Evolutionary conservation across 2,888 invertebrate genomes (phyloP).

Genomic region (Xylophagus ater): DNA sequence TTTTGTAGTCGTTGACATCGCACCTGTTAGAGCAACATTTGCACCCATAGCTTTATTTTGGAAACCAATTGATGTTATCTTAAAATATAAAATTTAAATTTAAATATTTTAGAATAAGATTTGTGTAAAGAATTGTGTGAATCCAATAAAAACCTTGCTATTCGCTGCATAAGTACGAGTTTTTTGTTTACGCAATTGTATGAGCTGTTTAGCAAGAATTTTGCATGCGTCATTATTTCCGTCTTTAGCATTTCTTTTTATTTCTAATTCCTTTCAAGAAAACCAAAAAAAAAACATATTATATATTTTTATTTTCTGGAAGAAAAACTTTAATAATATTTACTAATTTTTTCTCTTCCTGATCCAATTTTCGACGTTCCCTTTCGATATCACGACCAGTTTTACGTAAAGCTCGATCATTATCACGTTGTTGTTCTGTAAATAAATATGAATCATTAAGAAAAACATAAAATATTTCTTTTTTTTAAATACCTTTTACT

Average conservation of each 20-base stretch:
- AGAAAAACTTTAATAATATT: no score
- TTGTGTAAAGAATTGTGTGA: no score
- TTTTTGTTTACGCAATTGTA: constrained; percentile 80
- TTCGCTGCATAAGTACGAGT: constrained; percentile 68
- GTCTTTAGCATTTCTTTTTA: constrained; percentile 76
- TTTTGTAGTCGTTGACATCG: constrained; percentile 80
- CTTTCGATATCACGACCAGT: constrained; percentile 75
- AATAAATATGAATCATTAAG: constrained; percentile 7
- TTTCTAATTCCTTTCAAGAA: constrained; percentile 62
- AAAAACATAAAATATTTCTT: no score
- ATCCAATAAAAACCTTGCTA: constrained; percentile 61
- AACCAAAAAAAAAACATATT: no score
- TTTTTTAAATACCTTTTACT: constrained; percentile 44
- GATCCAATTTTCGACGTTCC: constrained; percentile 68
- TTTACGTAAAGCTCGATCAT: constrained; percentile 68
- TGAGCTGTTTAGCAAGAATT: constrained; percentile 78
- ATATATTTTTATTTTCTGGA: no score
- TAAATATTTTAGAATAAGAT: neutral
- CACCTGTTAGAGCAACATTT: constrained; percentile 73
- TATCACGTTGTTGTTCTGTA: constrained; percentile 70
- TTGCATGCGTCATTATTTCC: constrained; percentile 76
- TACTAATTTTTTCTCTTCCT: constrained; percentile 78
- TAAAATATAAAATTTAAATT: no score
- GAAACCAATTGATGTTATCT: constrained; percentile 59
- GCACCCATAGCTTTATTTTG: constrained; percentile 87